Evolutionary conservation across 2,797 vertebrate genomes (phyloP), one percentile per base, ranked within the genome.

Genomic region (Austrolebias charrua): DNA sequence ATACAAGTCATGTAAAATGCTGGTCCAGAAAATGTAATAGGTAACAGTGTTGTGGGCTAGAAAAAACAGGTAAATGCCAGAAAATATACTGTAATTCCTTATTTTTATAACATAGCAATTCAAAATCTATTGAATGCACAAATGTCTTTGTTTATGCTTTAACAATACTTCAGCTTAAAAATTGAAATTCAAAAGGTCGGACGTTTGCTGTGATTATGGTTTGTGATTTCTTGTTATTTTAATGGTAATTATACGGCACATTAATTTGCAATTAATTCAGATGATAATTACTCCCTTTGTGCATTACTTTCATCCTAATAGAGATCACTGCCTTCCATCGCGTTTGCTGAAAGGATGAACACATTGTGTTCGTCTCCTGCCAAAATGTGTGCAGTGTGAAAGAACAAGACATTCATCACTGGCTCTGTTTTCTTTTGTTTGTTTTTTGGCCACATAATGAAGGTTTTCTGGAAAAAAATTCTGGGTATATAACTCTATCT

Each of bases 51-150:
- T 33, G 31, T 33, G 31, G 31, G 6, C 9, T 24, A 24, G 2
- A 33, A 33, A 33, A 33, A 33, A 33, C 1, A 33, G 5, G 31
- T 33, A 33, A 2, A 33, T 6, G 6, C 9, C 6, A 33, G 31
- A 6, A 6, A 33, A 33, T 33, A 33, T 33, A 33, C 24, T 24
- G 24, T 24, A 9, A 33, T 33, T 33, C 2, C 7, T 73, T 29
- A 76, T 76, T 56, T 71, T 80, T 58, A 40, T 40, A 68, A 78
- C 66, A 47, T 64, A 66, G 62, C 60, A 71, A 75, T 47, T 62
- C 53, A 71, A 73, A 68, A 53, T 59, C 19, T 31, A 38, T 50
- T 70, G 1, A 46, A 10, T 18, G 9, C 4, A 46, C 3, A 18
- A 18, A 18, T 18, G 19, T 18, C 6, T 46, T 18, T 2, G 12